phyloP scores from a whole-genome alignment of 2,888 invertebrate genomes.

The Corythucha ciliata region DNA sequence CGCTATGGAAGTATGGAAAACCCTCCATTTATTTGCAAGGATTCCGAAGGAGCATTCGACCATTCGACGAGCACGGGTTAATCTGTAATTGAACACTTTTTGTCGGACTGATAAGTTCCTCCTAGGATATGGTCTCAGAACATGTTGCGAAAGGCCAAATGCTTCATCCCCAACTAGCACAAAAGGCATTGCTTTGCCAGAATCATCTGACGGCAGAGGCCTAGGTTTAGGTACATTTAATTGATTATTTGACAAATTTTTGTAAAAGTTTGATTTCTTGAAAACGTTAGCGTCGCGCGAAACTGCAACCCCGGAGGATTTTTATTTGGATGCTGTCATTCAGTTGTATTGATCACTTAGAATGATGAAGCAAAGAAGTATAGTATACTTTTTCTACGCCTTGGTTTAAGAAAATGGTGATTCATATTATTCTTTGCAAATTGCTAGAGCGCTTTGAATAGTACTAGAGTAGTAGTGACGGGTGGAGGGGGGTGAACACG shows the following conservation, averaged over 20 bases:
- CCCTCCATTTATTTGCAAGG: slow-evolving; percentile 39
- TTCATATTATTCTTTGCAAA: too few species aligned
- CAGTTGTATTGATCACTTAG: too few species aligned
- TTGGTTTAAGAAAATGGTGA: too few species aligned
- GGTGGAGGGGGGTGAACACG: too few species aligned
- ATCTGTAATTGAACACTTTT: slow-evolving; percentile 35
- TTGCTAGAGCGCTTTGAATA: too few species aligned
- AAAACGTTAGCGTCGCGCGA: not conserved
- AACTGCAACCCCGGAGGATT: too few species aligned
- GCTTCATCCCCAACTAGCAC: slow-evolving; percentile 38
- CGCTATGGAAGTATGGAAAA: slow-evolving; percentile 38
- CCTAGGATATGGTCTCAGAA: slow-evolving; percentile 34
- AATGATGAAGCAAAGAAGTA: too few species aligned
- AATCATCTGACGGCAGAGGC: slow-evolving; percentile 32
- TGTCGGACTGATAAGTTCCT: slow-evolving; percentile 29
- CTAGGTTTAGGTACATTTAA: slow-evolving; percentile 33
- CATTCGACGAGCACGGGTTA: slow-evolving; percentile 31
- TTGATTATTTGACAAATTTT: too few species aligned
- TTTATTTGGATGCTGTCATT: too few species aligned
- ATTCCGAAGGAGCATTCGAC: slow-evolving; percentile 36
- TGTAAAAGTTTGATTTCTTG: too few species aligned
- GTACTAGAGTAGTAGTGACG: too few species aligned
- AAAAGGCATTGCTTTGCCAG: slow-evolving; percentile 31
- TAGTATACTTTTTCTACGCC: too few species aligned
- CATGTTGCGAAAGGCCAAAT: slow-evolving; percentile 32